Evolutionary conservation across 2,888 invertebrate genomes (phyloP).

Genomic region (Drosophila merina): DNA sequence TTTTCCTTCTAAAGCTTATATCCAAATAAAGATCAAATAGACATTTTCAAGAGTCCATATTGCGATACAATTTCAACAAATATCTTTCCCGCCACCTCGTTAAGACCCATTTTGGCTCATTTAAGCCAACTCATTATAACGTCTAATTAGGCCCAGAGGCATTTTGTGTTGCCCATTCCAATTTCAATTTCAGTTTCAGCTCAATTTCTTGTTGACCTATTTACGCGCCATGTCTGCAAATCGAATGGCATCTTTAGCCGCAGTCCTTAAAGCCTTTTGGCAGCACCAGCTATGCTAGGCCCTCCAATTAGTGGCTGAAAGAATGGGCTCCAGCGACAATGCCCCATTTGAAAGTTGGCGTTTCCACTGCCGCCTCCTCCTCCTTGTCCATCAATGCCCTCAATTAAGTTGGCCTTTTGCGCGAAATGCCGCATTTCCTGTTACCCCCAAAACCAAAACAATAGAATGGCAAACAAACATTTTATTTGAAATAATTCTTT

Average conservation of each 20-base stretch:
- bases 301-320: conserved; percentile 42
- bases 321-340: conserved; percentile 7
- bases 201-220: conserved; percentile 17
- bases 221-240: conserved; percentile 10
- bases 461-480: neutral
- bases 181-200: conserved; percentile 4
- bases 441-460: neutral
- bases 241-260: conserved; percentile 22
- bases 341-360: neutral
- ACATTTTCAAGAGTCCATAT: neutral
- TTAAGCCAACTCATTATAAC: conserved; percentile 2
- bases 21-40: neutral
- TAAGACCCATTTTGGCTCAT: neutral
- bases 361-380: neutral
- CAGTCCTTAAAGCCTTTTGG: conserved; percentile 8
- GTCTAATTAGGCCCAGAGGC: conserved; percentile 7
- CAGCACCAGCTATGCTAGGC: conserved; percentile 6
- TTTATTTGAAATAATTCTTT: conserved; percentile 5
- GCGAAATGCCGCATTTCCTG: conserved; percentile 62
- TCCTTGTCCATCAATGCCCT: neutral
- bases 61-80: too few relatives aligned
- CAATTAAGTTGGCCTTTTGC: conserved; percentile 29
- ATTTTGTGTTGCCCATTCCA: neutral
- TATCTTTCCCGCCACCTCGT: neutral
- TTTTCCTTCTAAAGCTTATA: too few relatives aligned